Conservation (phyloP, 2,888 invertebrate genomes). For the Tenthredo mesomela region DNA sequence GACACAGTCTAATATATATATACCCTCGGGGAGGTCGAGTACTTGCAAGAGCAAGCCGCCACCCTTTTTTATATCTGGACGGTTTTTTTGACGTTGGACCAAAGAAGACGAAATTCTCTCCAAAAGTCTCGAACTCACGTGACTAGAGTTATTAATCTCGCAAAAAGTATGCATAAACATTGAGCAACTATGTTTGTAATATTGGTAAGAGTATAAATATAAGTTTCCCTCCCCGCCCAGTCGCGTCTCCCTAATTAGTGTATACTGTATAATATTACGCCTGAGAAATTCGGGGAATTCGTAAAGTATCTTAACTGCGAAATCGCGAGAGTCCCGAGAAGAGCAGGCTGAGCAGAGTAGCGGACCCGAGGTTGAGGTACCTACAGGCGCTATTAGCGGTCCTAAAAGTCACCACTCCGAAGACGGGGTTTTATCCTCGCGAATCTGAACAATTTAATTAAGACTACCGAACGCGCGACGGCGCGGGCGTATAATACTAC, state of each 20-base stretch:
- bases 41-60: background rate
- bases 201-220: background rate
- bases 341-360: background rate
- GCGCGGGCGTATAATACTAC: background rate
- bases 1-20: too few relatives aligned
- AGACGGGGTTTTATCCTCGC: background rate
- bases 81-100: too few relatives aligned
- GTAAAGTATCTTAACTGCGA: background rate
- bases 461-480: background rate
- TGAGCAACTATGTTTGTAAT: background rate
- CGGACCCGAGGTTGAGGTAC: background rate
- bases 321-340: slow-evolving; percentile 8
- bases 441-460: slow-evolving; percentile 15
- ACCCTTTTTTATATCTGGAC: background rate
- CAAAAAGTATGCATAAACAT: background rate
- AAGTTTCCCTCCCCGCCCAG: background rate
- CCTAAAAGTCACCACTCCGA: background rate
- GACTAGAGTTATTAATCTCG: background rate
- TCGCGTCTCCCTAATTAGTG: background rate
- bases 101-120: background rate
- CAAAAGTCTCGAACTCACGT: background rate
- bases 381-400: background rate
- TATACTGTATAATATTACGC: background rate
- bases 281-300: slow-evolving; percentile 14
- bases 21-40: background rate